A percentile compares a stretch with the other conserved stretches of the same genome.
phyloP scores from a whole-genome alignment of 2,888 invertebrate genomes.

The Gibbula magus region DNA sequence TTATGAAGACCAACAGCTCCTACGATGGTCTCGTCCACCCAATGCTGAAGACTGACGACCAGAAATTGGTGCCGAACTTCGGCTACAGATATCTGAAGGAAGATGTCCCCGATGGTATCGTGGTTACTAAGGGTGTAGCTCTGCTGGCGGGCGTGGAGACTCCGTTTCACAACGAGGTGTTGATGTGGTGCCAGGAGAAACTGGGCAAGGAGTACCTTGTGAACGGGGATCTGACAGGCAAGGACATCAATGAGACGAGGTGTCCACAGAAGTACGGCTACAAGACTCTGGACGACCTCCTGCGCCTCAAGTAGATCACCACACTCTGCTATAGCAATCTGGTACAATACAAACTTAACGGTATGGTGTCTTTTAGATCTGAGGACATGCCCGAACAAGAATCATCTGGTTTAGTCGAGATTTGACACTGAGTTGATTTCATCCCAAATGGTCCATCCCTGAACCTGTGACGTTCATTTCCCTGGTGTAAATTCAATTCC shows the following conservation, averaged over 20 bases:
- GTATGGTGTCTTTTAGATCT: too few relatives aligned
- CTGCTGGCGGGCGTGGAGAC: constrained; percentile 56
- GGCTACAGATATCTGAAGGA: constrained; percentile 59
- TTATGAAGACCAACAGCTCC: constrained; percentile 56
- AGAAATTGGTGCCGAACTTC: constrained; percentile 59
- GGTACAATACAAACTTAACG: too few relatives aligned
- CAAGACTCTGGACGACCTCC: constrained; percentile 49
- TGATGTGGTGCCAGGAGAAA: constrained; percentile 58
- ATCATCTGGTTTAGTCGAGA: too few relatives aligned
- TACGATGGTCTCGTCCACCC: constrained; percentile 59
- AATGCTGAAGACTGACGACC: constrained; percentile 49
- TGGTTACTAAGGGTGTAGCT: constrained; percentile 61
- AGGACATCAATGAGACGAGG: constrained; percentile 52
- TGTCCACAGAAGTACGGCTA: constrained; percentile 61
- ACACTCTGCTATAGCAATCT: constrained; percentile 10
- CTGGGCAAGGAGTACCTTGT: constrained; percentile 60
- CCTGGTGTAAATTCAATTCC: too few relatives aligned
- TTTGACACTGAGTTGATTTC: too few relatives aligned
- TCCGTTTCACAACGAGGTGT: constrained; percentile 56
- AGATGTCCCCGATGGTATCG: constrained; percentile 61
- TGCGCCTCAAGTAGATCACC: constrained; percentile 32
- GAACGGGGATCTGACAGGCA: constrained; percentile 50
- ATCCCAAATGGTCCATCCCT: too few relatives aligned
- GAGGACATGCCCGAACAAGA: too few relatives aligned
- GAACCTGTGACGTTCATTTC: too few relatives aligned